A percentile compares a stretch with the other conserved stretches of the same genome.
Conservation (phyloP, 2,797 vertebrate genomes). For the Mus caroli region DNA sequence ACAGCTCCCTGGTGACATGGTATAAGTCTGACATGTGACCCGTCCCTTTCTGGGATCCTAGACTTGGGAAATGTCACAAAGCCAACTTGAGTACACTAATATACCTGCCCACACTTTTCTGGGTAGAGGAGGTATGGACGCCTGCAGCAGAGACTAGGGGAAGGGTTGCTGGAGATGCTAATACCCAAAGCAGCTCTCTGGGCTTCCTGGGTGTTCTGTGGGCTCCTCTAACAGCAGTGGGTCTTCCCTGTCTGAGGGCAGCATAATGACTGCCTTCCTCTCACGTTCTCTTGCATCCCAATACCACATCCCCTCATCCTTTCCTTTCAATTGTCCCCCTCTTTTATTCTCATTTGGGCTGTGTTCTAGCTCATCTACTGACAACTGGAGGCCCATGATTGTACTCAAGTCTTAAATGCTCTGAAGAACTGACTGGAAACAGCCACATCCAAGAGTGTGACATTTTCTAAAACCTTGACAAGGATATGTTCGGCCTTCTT, state of each 20-base stretch:
- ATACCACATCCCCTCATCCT: no score
- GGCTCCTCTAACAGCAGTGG: not conserved
- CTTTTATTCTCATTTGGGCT: not conserved
- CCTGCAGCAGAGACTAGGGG: not conserved
- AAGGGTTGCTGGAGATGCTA: not conserved
- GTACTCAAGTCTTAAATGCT: constrained; percentile 1
- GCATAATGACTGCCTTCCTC: not conserved
- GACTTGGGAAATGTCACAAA: not conserved
- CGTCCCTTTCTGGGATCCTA: not conserved
- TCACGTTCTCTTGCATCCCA: not conserved
- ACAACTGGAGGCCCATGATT: no score
- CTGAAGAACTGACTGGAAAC: not conserved
- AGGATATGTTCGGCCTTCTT: not conserved
- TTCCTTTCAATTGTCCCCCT: not conserved
- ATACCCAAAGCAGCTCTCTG: not conserved
- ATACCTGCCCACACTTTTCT: not conserved
- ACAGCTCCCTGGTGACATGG: not conserved
- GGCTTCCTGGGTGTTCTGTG: not conserved
- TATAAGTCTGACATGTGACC: not conserved
- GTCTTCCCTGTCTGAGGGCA: not conserved
- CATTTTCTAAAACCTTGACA: not conserved
- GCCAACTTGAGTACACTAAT: not conserved
- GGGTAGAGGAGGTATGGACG: not conserved
- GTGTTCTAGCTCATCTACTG: not conserved
- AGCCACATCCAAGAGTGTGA: not conserved